A percentile compares a stretch with the other conserved stretches of the same genome.
Conservation (phyloP, 2,888 invertebrate genomes). For the Cenopis cana region DNA sequence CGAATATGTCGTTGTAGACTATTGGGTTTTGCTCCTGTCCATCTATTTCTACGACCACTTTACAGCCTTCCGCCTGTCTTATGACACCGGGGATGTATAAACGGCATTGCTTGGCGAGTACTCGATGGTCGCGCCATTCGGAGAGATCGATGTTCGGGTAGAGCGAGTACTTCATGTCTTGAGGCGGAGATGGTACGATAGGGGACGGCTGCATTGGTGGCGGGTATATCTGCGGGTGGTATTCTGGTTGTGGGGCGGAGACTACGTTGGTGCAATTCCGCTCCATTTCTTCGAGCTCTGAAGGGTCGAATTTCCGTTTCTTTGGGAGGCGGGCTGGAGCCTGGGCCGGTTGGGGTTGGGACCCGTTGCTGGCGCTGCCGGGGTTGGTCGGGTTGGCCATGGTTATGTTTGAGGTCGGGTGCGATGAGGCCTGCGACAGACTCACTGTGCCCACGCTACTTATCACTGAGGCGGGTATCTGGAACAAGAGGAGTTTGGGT, state of each 20-base stretch:
- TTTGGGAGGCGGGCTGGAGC: conserved; percentile 92
- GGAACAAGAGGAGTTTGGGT: conserved; percentile 49
- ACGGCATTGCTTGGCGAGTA: conserved; percentile 93
- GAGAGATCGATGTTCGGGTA: conserved; percentile 92
- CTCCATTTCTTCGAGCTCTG: conserved; percentile 90
- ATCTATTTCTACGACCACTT: conserved; percentile 93
- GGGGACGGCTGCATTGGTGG: conserved; percentile 72
- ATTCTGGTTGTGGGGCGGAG: conserved; percentile 66
- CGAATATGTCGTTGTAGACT: conserved; percentile 91
- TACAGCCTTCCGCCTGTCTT: conserved; percentile 88
- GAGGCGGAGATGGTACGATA: conserved; percentile 82
- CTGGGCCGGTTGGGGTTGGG: conserved; percentile 74
- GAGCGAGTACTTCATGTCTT: conserved; percentile 79
- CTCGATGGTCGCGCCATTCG: conserved; percentile 97
- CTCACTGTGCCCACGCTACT: conserved; percentile 86
- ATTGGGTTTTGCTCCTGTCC: conserved; percentile 88
- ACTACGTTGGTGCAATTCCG: conserved; percentile 79
- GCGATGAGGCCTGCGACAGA: conserved; percentile 74
- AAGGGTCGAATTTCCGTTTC: conserved; percentile 94
- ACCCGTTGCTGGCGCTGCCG: conserved; percentile 71
- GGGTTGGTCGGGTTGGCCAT: conserved; percentile 81
- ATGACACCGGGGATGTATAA: conserved; percentile 96
- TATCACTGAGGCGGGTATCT: conserved; percentile 86
- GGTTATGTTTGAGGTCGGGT: conserved; percentile 70
- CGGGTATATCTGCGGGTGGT: conserved; percentile 63